These are phyloP conservation scores for Crocallis elinguaria DNA, from an alignment of 2,888 invertebrate species.

Conservation along the genomic window DNA sequence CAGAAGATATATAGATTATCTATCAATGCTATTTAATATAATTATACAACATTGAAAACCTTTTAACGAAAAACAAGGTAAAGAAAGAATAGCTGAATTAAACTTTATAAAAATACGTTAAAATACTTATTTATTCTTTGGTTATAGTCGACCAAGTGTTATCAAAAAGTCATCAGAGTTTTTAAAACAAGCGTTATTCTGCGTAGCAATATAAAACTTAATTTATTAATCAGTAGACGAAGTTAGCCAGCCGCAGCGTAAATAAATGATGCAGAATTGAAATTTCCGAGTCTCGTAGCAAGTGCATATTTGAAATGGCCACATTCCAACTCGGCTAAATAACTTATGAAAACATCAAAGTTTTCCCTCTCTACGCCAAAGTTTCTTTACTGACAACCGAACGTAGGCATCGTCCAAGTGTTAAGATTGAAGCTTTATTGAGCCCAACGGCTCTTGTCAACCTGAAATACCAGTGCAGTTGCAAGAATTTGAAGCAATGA, in stretches of 20 bases:
- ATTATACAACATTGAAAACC: no score
- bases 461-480: no score
- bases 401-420: slow-evolving; percentile 4
- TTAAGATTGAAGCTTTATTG: not conserved
- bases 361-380: slow-evolving; percentile 31
- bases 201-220: not conserved
- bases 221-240: slow-evolving; percentile 6
- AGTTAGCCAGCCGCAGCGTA: not conserved
- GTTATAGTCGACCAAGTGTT: no score
- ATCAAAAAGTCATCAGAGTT: no score
- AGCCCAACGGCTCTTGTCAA: no score
- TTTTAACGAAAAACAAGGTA: no score
- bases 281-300: slow-evolving; percentile 4
- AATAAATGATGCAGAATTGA: slow-evolving; percentile 1
- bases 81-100: no score
- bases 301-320: slow-evolving; percentile 40
- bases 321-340: slow-evolving; percentile 39
- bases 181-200: not conserved
- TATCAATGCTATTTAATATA: no score
- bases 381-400: slow-evolving; percentile 27
- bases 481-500: no score
- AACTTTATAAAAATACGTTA: no score
- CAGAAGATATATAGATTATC: no score
- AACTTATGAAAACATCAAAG: slow-evolving; percentile 43
- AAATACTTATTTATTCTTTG: no score